Percentiles rank a stretch among this genome's conserved stretches.
phyloP scores from a whole-genome alignment of 2,113 vertebrate genomes.

The Tragelaphus imberbis region DNA sequence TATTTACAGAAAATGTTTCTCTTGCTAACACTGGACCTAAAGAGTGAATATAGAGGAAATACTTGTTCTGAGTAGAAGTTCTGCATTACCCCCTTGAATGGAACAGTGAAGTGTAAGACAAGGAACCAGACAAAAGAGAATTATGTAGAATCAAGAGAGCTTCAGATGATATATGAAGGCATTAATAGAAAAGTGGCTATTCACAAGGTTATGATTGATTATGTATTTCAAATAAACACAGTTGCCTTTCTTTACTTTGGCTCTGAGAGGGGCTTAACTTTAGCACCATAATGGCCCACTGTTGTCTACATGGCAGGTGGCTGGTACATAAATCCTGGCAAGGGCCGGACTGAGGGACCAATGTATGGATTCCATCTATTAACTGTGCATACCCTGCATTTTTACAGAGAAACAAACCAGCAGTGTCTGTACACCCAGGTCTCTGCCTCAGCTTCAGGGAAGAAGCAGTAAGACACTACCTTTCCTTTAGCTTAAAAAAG shows the following conservation, averaged over 20 bases:
- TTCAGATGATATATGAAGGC: slow-evolving; percentile 59
- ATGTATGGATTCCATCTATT: neutral
- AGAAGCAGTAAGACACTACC: neutral
- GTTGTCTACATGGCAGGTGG: slow-evolving; percentile 53
- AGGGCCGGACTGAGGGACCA: slow-evolving; percentile 2
- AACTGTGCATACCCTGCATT: neutral
- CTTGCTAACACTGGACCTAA: neutral
- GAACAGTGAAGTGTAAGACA: slow-evolving; percentile 39
- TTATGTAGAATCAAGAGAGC: slow-evolving; percentile 53
- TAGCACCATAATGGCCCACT: slow-evolving; percentile 49
- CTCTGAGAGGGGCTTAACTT: slow-evolving; percentile 52
- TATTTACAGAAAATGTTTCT: slow-evolving; percentile 26
- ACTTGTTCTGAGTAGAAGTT: slow-evolving; percentile 7
- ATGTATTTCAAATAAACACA: slow-evolving; percentile 70
- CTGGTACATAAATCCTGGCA: slow-evolving; percentile 31
- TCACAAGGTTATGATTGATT: slow-evolving; percentile 61
- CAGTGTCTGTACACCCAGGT: neutral
- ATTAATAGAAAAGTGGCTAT: slow-evolving; percentile 60
- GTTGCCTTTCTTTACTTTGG: slow-evolving; percentile 66
- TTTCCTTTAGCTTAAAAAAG: neutral
- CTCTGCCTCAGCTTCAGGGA: neutral
- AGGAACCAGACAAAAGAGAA: slow-evolving; percentile 51
- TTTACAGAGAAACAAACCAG: neutral
- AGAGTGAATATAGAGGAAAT: neutral
- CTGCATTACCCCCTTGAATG: neutral